Evolutionary conservation across 1,140 invertebrate species (phyloP), one percentile per base, ranked within the genome.

Genomic region (Spodoptera frugiperda): DNA sequence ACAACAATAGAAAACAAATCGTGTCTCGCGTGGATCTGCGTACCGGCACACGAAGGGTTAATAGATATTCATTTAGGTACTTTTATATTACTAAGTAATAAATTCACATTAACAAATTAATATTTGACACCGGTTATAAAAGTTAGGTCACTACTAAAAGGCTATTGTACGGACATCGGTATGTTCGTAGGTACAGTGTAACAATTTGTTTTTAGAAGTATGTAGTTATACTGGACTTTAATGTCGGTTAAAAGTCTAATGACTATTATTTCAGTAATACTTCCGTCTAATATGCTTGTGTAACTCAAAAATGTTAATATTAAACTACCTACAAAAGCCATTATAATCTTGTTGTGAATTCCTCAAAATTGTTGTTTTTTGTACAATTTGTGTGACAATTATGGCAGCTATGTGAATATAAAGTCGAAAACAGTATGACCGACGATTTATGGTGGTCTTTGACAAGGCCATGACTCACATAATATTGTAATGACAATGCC

Each of bases 311-410:
- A 33, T 67, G 25, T 67, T 63, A 44, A 61, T 49, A 61, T 55
- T 75, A 6, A 46, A 51, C 48, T 21, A 65, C 48, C 12, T 54
- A 49, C 46, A 54, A 14, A 39, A 53, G 49, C 15, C 48, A 75
- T 65, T 74, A 74, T 53, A 65, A 49, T 65, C 1, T 53, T 53
- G 59, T 65, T 33, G 17, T 61, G 57, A 53, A 75, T 53, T 53
- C 46, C 14, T 30, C 55, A 25, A 75, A 73, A 75, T 75, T 65
- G 59, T 75, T 21, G 72, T 75, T 75, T 75, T 39, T 75, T 75
- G 57, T 75, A 59, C 57, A 75, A 65, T 75, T 75, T 65, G 30
- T 75, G 57, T 75, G 72, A 75, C 57, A 63, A 75, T 63, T 75
- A 75, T 33, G 48, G 46, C 30, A 5, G 71, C 71, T 49, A 74